Evolutionary conservation across 1,140 invertebrate species (phyloP).

Genomic region (Pseudomyrmex sp.): DNA sequence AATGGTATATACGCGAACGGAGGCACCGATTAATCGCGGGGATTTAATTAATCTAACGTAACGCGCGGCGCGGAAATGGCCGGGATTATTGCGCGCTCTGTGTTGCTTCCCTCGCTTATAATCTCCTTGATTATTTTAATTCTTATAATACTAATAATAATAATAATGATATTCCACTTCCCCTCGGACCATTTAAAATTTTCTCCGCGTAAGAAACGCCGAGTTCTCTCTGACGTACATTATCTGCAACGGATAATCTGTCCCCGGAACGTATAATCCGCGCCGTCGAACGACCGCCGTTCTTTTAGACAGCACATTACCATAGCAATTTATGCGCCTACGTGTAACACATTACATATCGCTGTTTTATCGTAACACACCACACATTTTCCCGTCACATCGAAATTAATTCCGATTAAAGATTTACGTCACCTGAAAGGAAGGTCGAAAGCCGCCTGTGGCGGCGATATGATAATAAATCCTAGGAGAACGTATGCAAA

Average conservation of each 20-base stretch:
- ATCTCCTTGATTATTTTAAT: slow-evolving; percentile 44
- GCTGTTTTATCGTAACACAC: not conserved
- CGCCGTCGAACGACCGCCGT: not conserved
- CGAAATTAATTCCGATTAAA: slow-evolving; percentile 24
- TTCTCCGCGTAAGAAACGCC: not conserved
- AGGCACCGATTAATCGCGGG: slow-evolving; percentile 45
- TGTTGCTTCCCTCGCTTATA: slow-evolving; percentile 15
- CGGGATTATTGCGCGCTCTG: slow-evolving; percentile 33
- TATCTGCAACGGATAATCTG: slow-evolving; percentile 3
- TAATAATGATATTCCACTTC: not conserved
- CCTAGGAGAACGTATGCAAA: no score
- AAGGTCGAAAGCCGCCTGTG: not conserved
- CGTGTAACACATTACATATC: not conserved
- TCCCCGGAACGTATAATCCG: not conserved
- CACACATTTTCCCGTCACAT: not conserved
- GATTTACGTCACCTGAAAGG: not conserved
- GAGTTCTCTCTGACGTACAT: not conserved
- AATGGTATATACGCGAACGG: slow-evolving; percentile 39
- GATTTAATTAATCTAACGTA: slow-evolving; percentile 60
- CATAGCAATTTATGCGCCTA: slow-evolving; percentile 23
- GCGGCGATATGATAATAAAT: not conserved
- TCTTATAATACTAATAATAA: slow-evolving; percentile 27
- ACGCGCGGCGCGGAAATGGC: slow-evolving; percentile 26
- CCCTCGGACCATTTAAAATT: not conserved
- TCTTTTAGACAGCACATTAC: slow-evolving; percentile 18